Conservation (phyloP, 2,888 invertebrate genomes). For the Sesia apiformis region DNA sequence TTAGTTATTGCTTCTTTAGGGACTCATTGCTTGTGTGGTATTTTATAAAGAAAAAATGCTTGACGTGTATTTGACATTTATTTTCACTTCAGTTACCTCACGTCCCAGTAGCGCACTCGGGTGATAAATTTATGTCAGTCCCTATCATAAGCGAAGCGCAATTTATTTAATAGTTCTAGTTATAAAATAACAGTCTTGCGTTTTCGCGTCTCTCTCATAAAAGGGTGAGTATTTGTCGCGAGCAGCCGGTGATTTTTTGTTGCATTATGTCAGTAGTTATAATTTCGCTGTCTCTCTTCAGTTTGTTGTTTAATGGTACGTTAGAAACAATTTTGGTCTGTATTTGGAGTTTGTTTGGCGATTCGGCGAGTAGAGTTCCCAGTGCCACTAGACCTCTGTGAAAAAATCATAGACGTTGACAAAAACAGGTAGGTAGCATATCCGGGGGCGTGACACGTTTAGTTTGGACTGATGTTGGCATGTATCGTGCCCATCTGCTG, state of each 20-base stretch:
- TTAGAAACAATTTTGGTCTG: constrained; percentile 53
- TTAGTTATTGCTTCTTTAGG: too few relatives aligned
- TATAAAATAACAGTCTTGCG: constrained; percentile 21
- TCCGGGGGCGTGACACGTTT: too few relatives aligned
- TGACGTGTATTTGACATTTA: too few relatives aligned
- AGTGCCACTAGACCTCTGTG: constrained; percentile 83
- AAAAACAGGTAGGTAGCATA: too few relatives aligned
- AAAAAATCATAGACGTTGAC: constrained; percentile 1
- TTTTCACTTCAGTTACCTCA: too few relatives aligned
- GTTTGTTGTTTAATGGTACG: constrained; percentile 42
- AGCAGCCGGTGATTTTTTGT: constrained; percentile 49
- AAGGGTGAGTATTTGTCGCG: constrained; percentile 54
- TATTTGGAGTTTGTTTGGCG: constrained; percentile 50
- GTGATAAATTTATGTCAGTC: too few relatives aligned
- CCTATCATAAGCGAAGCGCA: not conserved
- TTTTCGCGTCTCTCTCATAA: constrained; percentile 33
- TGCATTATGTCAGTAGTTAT: constrained; percentile 33
- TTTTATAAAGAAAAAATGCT: too few relatives aligned
- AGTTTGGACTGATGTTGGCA: too few relatives aligned
- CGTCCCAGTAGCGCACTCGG: too few relatives aligned
- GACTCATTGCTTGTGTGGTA: too few relatives aligned
- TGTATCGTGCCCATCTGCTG: too few relatives aligned
- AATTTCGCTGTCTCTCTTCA: constrained; percentile 42
- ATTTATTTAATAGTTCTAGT: not conserved
- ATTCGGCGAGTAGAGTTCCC: constrained; percentile 79